Evolutionary conservation across 2,797 vertebrate species (phyloP), one percentile per base, ranked within the genome.

Genomic region (Argentina silus): DNA sequence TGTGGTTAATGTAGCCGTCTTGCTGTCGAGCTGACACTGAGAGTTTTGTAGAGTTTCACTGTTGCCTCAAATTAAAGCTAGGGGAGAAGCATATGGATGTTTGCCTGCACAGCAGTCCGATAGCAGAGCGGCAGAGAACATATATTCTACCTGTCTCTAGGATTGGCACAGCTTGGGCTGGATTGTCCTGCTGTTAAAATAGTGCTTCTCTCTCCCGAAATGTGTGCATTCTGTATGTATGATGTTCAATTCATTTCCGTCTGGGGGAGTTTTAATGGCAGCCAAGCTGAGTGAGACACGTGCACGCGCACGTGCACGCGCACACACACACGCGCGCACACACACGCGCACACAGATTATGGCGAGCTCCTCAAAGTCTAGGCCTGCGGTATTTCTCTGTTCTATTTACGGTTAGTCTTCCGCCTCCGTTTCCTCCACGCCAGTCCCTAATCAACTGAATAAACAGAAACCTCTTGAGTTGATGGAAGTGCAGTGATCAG

Each of bases 361-460:
- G 17, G 56, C 21, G 10, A 59, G 56, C 21, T 59, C 17, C 21
- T 60, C 27, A 23, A 36, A 59, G 23, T 60, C 57, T 27, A 60
- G 57, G 21, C 57, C 21, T 10, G 12, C 19, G 23, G 21, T 11
- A 21, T 27, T 23, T 68, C 65, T 19, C 57, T 55, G 27, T 17
- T 36, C 50, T 11, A 65, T 21, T 47, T 2, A n/a, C 8, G 74
- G 80, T 73, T 72, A 66, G 50, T 69, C 79, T 69, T 74, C 73
- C 83, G 83, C 86, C 87, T 87, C 44, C n/a, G 6, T 83, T 78
- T 74, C 76, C 75, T 80, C 80, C 85, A 59, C 10, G 56, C 56
- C 56, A 27, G 19, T 81, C 87, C 75, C 81, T 89, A 89, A 87
- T 91, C 89, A 85, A 84, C 77, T 86, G 86, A 88, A 91, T 85